Evolutionary conservation across 2,797 vertebrate species (phyloP).

Genomic region (Hyperoplus immaculatus): DNA sequence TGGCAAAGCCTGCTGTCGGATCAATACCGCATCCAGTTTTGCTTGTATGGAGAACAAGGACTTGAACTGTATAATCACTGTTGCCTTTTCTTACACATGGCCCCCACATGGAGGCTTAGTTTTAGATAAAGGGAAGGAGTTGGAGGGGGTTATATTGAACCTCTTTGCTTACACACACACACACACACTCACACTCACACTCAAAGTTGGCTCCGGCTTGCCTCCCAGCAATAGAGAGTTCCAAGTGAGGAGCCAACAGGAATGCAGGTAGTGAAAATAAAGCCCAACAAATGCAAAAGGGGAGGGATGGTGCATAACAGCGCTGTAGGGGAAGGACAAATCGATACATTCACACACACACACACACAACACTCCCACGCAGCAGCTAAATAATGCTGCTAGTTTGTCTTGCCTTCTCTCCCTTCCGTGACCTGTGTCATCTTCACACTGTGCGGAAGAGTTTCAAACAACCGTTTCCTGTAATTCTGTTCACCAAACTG

Average conservation of each 20-base stretch:
- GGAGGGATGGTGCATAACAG: conserved; percentile 41
- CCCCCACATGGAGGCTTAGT: conserved; percentile 33
- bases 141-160: conserved; percentile 46
- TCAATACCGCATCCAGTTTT: conserved; percentile 56
- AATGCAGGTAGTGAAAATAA: conserved; percentile 47
- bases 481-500: conserved; percentile 16
- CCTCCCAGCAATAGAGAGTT: conserved; percentile 58
- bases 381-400: conserved; percentile 59
- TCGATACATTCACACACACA: conserved; percentile 59
- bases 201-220: conserved; percentile 40
- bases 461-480: conserved; percentile 41
- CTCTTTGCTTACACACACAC: conserved; percentile 17
- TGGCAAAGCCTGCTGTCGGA: conserved; percentile 2
- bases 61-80: conserved; percentile 56
- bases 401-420: conserved; percentile 52
- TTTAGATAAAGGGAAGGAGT: conserved; percentile 54
- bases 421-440: conserved; percentile 61
- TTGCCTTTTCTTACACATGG: conserved; percentile 30
- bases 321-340: conserved; percentile 68
- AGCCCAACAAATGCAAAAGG: conserved; percentile 54
- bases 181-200: conserved; percentile 39
- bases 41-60: conserved; percentile 46
- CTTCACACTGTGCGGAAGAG: conserved; percentile 31
- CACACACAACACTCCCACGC: conserved; percentile 73
- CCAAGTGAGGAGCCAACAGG: conserved; percentile 60